Percentiles rank a stretch among this genome's conserved stretches.
Conservation (phyloP, 2,888 invertebrate species). For the Synergus umbraculus region DNA sequence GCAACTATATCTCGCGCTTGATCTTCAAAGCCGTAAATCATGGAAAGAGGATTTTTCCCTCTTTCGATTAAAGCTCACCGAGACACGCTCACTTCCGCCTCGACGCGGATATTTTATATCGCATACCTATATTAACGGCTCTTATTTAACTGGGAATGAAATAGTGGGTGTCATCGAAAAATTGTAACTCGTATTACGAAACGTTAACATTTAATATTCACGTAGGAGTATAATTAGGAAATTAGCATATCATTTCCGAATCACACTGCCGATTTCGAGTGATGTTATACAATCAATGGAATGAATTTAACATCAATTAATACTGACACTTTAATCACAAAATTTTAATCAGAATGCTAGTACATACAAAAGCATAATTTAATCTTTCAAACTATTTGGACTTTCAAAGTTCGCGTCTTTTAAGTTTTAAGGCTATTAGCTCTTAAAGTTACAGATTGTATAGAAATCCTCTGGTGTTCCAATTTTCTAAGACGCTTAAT, state of each 20-base stretch:
- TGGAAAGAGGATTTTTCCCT: slow-evolving; percentile 49
- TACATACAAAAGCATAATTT: not conserved
- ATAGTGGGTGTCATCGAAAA: not conserved
- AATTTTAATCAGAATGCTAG: not conserved
- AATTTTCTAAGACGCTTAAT: too few relatives aligned
- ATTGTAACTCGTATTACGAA: not conserved
- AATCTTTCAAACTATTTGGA: not conserved
- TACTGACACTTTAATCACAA: not conserved
- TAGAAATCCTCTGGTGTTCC: too few relatives aligned
- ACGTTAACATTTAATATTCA: slow-evolving; percentile 8
- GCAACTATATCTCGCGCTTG: slow-evolving; percentile 45
- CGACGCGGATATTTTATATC: slow-evolving; percentile 7
- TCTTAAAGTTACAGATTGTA: too few relatives aligned
- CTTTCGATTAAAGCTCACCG: slow-evolving; percentile 47
- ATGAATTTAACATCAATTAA: not conserved
- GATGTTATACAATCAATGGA: not conserved
- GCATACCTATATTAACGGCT: slow-evolving; percentile 10
- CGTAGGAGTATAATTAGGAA: not conserved
- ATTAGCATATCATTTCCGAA: slow-evolving; percentile 1
- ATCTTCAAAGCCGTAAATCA: slow-evolving; percentile 50
- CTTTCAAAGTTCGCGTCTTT: not conserved
- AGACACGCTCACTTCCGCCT: slow-evolving; percentile 38
- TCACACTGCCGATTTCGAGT: not conserved
- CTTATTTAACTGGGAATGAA: slow-evolving; percentile 15
- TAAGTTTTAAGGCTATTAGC: too few relatives aligned